Evolutionary conservation across 1,140 invertebrate species (phyloP).

Genomic region (Anastatus disparis): DNA sequence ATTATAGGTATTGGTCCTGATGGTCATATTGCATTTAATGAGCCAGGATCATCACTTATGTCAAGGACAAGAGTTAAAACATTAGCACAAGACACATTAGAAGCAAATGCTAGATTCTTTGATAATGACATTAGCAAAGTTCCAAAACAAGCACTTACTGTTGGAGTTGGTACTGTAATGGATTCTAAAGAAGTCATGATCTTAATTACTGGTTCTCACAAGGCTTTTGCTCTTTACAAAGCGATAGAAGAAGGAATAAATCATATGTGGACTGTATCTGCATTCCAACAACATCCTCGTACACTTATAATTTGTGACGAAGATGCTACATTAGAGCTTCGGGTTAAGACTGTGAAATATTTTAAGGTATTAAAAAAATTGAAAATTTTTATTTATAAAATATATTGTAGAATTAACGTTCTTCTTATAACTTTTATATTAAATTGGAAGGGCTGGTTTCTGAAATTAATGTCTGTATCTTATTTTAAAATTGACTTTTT

Average conservation of each 20-base stretch:
- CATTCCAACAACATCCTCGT: conserved; percentile 94
- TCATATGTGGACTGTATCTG: conserved; percentile 99
- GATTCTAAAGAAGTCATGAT: conserved; percentile 98
- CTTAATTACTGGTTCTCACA: conserved; percentile 96
- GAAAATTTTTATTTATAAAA: background rate
- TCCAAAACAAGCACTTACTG: conserved; percentile 93
- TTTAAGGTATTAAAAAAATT: conserved; percentile 85
- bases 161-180: conserved; percentile 99
- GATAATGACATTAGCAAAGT: conserved; percentile 93
- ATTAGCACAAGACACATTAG: conserved; percentile 93
- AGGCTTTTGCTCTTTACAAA: conserved; percentile 94
- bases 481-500: conserved; percentile 30
- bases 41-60: conserved; percentile 92
- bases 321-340: conserved; percentile 95
- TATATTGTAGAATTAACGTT: conserved; percentile 8
- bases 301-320: conserved; percentile 97
- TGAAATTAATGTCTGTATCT: conserved; percentile 30
- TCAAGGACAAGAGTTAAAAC: conserved; percentile 97
- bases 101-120: conserved; percentile 98
- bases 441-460: conserved; percentile 21
- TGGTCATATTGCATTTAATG: conserved; percentile 99
- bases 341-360: conserved; percentile 99
- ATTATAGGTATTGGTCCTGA: conserved; percentile 92
- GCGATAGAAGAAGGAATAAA: conserved; percentile 97
- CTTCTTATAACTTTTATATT: conserved; percentile 23